phyloP scores from a whole-genome alignment of 1,140 invertebrate species.

The Eurytemora carolleeae region DNA sequence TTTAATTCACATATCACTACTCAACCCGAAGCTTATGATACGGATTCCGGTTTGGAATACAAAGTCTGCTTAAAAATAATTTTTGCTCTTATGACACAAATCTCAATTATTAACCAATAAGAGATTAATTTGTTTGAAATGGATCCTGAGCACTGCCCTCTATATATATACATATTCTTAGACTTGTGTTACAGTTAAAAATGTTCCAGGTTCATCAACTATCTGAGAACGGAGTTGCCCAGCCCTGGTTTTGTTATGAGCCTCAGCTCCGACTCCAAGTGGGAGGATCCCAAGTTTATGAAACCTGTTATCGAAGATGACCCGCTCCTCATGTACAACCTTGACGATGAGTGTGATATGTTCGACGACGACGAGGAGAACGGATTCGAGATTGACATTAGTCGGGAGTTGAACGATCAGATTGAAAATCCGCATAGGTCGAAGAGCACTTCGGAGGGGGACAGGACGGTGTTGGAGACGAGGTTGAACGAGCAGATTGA shows the following conservation, averaged over 20 bases:
- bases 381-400: neutral
- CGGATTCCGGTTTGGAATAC: no score
- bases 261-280: constrained; percentile 29
- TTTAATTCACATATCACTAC: no score
- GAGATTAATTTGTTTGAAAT: no score
- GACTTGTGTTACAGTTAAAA: neutral
- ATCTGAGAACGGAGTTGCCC: constrained; percentile 43
- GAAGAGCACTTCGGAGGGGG: no score
- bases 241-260: constrained; percentile 34
- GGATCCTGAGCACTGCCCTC: no score
- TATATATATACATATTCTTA: neutral
- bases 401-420: neutral
- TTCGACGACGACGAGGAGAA: constrained; percentile 2
- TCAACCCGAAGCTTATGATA: no score
- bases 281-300: constrained; percentile 37
- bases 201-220: constrained; percentile 64
- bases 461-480: neutral
- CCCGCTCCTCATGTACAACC: constrained; percentile 56
- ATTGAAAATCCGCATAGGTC: neutral
- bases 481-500: neutral
- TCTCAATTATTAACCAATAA: no score
- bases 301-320: constrained; percentile 53
- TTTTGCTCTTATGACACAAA: no score
- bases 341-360: constrained; percentile 27
- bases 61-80: no score